Evolutionary conservation across 1,140 invertebrate genomes (phyloP), one percentile per base, ranked within the genome.

Genomic region (Trichogramma pretiosum): DNA sequence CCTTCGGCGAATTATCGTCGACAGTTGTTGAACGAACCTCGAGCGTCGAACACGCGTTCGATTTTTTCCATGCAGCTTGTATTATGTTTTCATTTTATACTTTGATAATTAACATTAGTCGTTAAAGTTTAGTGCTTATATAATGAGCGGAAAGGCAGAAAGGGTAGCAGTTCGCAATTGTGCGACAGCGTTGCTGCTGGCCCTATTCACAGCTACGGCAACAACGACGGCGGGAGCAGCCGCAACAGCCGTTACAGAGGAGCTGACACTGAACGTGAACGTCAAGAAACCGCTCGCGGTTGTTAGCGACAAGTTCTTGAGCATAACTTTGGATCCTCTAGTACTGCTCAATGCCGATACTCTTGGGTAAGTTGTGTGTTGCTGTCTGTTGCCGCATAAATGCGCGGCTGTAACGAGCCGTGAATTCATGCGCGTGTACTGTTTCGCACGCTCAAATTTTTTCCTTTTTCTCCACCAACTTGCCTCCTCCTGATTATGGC

Each of bases 281-380:
- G 40, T 55, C 9, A 73, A 74, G 13, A 70, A 68, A 10, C 67
- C 72, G n/a, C 50, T 75, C 5, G 70, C 78, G 33, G 46, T 71
- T 28, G 74, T 78, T 0, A 75, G 74, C 53, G 73, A 71, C 3
- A 75, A 72, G 48, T 83, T 82, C 64, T 59, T 83, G n/a, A 82
- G 80, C 58, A 69, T 81, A 40, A 77, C 77, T 3, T 58, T 82
- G 9, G 79, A 82, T 60, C 78, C 79, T 0, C 65, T 70, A 30
- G 63, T 65, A 19, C 51, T 77, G 24, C 52, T 74, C 16, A 58
- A 55, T 26, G 64, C 56, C 24, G 49, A 67, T 49, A 56, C 57
- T 50, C 55, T 72, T n/a, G 67, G 63, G 76, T 77, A 61, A 64
- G 66, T 64, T 58, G n/a, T n/a, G n/a, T n/a, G n/a, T n/a, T n/a